Base-by-base conservation (phyloP, 2,888 invertebrate species). In the Lycaena phlaeas region DNA sequence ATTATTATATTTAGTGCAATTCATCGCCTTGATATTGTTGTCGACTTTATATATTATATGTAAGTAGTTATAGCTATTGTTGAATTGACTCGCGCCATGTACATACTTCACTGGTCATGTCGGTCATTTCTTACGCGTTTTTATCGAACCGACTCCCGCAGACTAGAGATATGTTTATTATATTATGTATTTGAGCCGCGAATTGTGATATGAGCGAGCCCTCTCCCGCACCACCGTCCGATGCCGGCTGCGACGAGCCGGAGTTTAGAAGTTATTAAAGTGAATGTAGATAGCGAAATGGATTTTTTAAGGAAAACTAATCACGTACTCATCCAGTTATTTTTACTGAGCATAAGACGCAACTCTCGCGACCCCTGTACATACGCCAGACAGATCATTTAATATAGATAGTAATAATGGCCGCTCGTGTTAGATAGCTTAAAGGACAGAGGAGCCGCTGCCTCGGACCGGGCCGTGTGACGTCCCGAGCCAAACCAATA, bases 1-100 rank as follows among this genome's bases (percentile, higher is more conserved):
- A 30, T 56, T 50, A 45, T 60, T 59, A 63, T 59, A 53, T 65
- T 38, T 68, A 64, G 73, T 71, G 75, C 73, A 74, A 75, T 68
- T 68, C 64, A 59, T 62, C 60, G 64, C 64, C 62, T 57, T 53
- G 58, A 59, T 61, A 50, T 62, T 63, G 62, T 66, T 61, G 64
- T 66, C 62, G 61, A 46, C 43, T 52, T 52, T 47, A 44, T 47
- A 49, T 48, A 43, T 42, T 28, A 40, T 30, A 37, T 40, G 27
- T 36, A 38, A 12, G 34, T 42, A 41, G 36, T 41, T n/a, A 18
- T 27, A 39, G 36, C 38, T 4, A 26, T 38, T 22, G 41, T 44
- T 30, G 37, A 11, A 30, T 38, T 26, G 31, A 42, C 37, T 31
- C 27, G 5, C 10, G 18, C 11, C n/a, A 11, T 34, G 17, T 27